Conservation (phyloP, 2,888 invertebrate species). For the Macaria notata region DNA sequence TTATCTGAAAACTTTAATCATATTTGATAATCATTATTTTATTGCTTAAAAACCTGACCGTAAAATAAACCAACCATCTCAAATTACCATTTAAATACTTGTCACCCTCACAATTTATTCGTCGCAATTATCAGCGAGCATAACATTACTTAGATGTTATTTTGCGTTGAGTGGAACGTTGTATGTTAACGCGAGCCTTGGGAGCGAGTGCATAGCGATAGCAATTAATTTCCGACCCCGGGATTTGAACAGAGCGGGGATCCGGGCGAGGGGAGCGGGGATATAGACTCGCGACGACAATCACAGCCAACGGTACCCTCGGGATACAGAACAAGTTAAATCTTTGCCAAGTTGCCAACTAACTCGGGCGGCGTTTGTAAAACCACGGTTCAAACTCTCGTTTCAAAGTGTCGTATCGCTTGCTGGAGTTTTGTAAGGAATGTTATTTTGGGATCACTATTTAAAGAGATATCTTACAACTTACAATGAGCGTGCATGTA, state of each 20-base stretch:
- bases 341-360: slow-evolving; percentile 77
- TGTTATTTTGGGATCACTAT: slow-evolving; percentile 38
- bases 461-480: too few relatives aligned
- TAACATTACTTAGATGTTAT: slow-evolving; percentile 68
- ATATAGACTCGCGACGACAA: slow-evolving; percentile 68
- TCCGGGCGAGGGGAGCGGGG: slow-evolving; percentile 31
- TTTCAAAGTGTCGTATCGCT: slow-evolving; percentile 20
- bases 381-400: slow-evolving; percentile 30
- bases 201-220: slow-evolving; percentile 66
- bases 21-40: too few relatives aligned
- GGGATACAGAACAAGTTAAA: slow-evolving; percentile 74
- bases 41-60: too few relatives aligned
- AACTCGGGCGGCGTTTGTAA: slow-evolving; percentile 33
- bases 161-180: slow-evolving; percentile 67
- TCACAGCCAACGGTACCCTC: slow-evolving; percentile 70
- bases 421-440: slow-evolving; percentile 25
- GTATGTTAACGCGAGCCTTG: slow-evolving; percentile 68
- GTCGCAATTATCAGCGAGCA: slow-evolving; percentile 62
- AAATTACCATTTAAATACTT: too few relatives aligned
- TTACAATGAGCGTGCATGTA: not conserved
- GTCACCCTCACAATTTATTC: too few relatives aligned
- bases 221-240: slow-evolving; percentile 69
- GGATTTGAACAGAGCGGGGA: slow-evolving; percentile 29
- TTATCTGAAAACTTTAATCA: too few relatives aligned
- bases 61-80: too few relatives aligned